Percentiles rank a stretch among this genome's conserved stretches.
Evolutionary conservation across 1,140 invertebrate genomes (phyloP).

Genomic region (Caenorhabditis elegans): DNA sequence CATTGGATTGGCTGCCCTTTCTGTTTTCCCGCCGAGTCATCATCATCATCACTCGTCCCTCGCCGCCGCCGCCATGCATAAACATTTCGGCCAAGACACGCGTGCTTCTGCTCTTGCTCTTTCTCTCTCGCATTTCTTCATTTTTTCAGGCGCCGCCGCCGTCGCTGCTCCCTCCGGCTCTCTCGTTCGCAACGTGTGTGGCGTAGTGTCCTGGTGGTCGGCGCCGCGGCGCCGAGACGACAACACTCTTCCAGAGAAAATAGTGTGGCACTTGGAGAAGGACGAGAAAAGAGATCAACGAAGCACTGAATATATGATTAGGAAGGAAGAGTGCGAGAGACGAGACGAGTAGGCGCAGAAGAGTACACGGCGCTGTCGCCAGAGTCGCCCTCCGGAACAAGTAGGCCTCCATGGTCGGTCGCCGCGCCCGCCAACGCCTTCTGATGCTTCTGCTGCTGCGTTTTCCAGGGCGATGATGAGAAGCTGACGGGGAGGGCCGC

Average conservation of each 20-base stretch:
- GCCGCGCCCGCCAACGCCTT: constrained; percentile 23
- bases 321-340: not conserved
- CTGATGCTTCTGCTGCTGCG: not conserved
- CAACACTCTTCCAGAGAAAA: not conserved
- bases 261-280: not conserved
- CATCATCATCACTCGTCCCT: too few relatives aligned
- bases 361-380: not conserved
- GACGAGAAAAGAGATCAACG: not conserved
- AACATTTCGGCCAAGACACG: constrained; percentile 1
- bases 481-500: constrained; percentile 5
- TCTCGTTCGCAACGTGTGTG: constrained; percentile 7
- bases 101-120: too few relatives aligned
- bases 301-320: constrained; percentile 21
- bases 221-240: constrained; percentile 3
- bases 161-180: not conserved
- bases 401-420: not conserved
- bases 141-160: not conserved
- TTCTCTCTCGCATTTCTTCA: not conserved
- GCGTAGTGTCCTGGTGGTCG: not conserved
- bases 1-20: too few relatives aligned
- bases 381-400: not conserved
- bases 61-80: not conserved
- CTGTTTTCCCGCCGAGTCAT: too few relatives aligned
- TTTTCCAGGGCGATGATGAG: not conserved
- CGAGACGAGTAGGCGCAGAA: too few relatives aligned